Percentiles rank a stretch among this genome's conserved stretches.
phyloP scores from a whole-genome alignment of 2,113 vertebrate species.

The Chionis minor region DNA sequence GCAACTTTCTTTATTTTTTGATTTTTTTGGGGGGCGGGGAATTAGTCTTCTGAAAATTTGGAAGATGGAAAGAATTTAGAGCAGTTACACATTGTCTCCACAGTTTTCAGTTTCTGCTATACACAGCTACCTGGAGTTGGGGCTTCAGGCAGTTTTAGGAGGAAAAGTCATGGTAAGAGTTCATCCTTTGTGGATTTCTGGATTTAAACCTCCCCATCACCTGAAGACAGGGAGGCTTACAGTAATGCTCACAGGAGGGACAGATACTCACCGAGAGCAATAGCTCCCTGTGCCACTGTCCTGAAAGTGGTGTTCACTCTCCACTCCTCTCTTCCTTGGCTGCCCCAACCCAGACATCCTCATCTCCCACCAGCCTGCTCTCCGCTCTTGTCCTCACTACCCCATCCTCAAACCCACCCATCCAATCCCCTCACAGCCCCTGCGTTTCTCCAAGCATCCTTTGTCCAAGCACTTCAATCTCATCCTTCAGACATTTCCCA shows the following conservation, averaged over 20 bases:
- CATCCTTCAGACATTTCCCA: not conserved
- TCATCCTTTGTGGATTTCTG: not conserved
- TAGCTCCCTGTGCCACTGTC: not conserved
- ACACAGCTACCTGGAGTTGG: not conserved
- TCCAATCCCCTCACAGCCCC: not conserved
- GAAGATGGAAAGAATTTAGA: not conserved
- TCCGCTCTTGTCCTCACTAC: not conserved
- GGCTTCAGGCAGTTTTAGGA: not conserved
- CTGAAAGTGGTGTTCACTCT: not conserved
- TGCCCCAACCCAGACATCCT: not conserved
- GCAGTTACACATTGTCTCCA: not conserved
- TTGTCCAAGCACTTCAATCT: not conserved
- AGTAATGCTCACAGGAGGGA: not conserved
- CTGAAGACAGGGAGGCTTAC: not conserved
- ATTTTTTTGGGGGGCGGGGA: not conserved
- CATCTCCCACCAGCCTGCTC: not conserved
- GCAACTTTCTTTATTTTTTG: not conserved
- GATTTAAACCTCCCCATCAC: not conserved
- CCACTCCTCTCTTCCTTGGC: not conserved
- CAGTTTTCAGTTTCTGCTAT: not conserved
- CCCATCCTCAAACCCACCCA: not conserved
- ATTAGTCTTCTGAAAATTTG: not conserved
- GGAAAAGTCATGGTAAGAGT: not conserved
- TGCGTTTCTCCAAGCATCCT: not conserved
- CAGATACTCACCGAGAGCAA: not conserved